Evolutionary conservation across 1,140 invertebrate species (phyloP), one percentile per base, ranked within the genome.

Genomic region (Cephus cinctus): DNA sequence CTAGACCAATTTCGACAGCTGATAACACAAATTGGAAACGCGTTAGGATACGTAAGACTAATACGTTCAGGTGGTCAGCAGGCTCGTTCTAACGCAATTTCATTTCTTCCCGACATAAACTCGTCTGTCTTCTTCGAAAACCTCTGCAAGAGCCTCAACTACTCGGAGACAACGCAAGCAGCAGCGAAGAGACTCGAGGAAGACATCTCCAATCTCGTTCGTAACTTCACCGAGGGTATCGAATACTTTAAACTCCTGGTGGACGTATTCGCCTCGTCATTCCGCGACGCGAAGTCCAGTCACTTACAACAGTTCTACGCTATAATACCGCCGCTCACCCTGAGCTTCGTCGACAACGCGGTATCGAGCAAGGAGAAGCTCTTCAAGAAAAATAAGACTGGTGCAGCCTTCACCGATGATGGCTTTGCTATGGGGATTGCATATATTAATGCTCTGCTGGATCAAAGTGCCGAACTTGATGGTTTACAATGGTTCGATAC

Each of bases 401-500:
- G 88, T 18, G 89, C 91, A 45, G 84, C 91, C 3, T 98, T 99
- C 73, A 96, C 93, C 4, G 96, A 99, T 76, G 97, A 99, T 78
- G 97, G 97, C 23, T 98, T 99, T 80, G 90, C 94, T 18, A 93
- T 99, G 83, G 96, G 96, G 11, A 70, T 89, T 2, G 84, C 86
- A 2, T 89, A 87, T 49, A 86, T 89, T 53, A 78, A 87, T 27
- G 84, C 83, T 59, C 69, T 89, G 50, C 67, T 89, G 8, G 79
- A 87, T 68, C 86, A 89, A 70, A 81, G 81, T 58, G 76, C 81
- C 34, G 90, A 94, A 57, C 91, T 98, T 71, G 93, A 98, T 76
- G 87, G 92, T 4, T 78, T 99, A 1, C 92, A 96, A 69, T 99
- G 97, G 97, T 98, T 97, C 67, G 82, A 93, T 46, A 92, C 94